Evolutionary conservation across 2,113 vertebrate species (phyloP), one percentile per base, ranked within the genome.

Genomic region (Pelecanoides urinatrix): DNA sequence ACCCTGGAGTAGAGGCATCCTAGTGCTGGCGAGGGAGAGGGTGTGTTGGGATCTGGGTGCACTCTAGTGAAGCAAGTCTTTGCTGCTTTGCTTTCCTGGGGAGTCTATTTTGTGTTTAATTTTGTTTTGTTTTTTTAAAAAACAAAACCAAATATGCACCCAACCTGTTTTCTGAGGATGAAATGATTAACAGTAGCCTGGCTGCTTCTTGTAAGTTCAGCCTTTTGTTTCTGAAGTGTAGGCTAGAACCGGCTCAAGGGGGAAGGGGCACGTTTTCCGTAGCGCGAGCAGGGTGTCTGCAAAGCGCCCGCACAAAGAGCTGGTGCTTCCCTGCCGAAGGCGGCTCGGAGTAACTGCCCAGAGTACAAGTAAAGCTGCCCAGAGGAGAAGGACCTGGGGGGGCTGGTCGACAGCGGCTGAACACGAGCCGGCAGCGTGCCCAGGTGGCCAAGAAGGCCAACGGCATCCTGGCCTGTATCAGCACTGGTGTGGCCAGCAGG

Each of bases 231-330:
- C 67, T 13, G 45, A 59, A 2, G 16, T 0, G 17, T 5, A 8
- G 16, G 11, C 15, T 7, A 5, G 15, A 25, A 25, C 9, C 7
- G 2, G 3, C 44, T 7, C 2, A 0, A 6, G 45, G 7, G 61
- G 23, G 70, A 8, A 11, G 66, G 20, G 50, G 9, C 3, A 6
- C 1, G 0, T 13, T 7, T 25, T 7, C 14, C 27, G 42, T 36
- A 4, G 9, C 0, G 0, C 2, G 0, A 58, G 65, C 0, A 2
- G 18, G 36, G 53, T n/a, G 0, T 6, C 52, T 18, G 32, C 49
- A 6, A 5, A 77, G 62, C 15, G 16, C 23, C 58, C 1, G 4
- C 3, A 4, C 44, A 6, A 22, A 66, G 68, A 26, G 8, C 25
- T 32, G 6, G 20, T n/a, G 40, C 63, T 40, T 29, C 32, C 44